Evolutionary conservation across 2,797 vertebrate genomes (phyloP).

Genomic region (Melanotaenia trifasciata): DNA sequence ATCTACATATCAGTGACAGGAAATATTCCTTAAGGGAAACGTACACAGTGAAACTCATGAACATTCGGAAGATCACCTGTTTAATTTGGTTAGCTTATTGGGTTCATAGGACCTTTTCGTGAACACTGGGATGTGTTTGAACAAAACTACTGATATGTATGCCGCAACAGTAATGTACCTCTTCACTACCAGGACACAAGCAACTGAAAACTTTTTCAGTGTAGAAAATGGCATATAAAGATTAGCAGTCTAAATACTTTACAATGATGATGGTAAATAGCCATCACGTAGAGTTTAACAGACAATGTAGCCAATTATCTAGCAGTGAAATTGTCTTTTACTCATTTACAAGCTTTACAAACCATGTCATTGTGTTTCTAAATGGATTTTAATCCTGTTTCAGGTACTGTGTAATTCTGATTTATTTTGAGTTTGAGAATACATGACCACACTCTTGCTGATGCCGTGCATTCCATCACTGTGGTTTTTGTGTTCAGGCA

Average conservation of each 20-base stretch:
- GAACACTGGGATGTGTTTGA: no score
- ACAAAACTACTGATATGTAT: no score
- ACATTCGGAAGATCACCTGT: no score
- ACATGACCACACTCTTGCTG: not conserved
- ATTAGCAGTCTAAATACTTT: not conserved
- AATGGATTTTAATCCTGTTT: not conserved
- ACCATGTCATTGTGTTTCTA: not conserved
- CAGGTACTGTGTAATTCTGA: not conserved
- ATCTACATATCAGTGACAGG: no score
- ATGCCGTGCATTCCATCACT: not conserved
- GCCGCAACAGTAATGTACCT: not conserved
- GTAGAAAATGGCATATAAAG: not conserved
- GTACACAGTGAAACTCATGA: no score
- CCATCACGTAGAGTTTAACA: not conserved
- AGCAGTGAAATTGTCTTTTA: not conserved
- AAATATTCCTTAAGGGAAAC: no score
- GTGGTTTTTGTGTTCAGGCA: not conserved
- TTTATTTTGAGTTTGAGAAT: slow-evolving; percentile 4
- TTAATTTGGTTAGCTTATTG: no score
- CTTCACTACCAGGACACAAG: not conserved
- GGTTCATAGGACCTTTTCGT: no score
- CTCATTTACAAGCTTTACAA: not conserved
- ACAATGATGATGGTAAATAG: not conserved
- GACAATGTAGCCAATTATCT: not conserved
- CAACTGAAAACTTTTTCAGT: not conserved